Base-by-base conservation (phyloP, 2,888 invertebrate genomes). In the Drosophila pullipes region DNA sequence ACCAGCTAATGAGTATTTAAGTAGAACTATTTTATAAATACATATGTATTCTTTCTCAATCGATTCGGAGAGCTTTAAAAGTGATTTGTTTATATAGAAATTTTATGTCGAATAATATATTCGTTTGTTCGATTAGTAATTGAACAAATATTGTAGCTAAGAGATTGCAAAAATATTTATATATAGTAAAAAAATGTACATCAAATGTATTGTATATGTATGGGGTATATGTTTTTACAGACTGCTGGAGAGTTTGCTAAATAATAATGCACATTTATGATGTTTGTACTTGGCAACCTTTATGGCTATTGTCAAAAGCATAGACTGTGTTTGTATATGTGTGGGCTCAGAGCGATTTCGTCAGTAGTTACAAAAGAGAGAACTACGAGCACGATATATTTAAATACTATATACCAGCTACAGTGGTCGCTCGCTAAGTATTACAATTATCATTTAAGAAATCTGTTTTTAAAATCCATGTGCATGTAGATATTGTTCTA, bases 261-360 rank as follows among this genome's bases (percentile, higher is more conserved):
- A 50, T n/a, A 52, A 54, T 59, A 49, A 41, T 39, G 50, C 31
- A 50, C 18, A 13, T 39, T 22, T 49, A 52, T 78, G 58, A 82
- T 74, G 25, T 80, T 83, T 82, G 81, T 82, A 82, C 81, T 82
- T 80, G 74, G 30, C 80, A 68, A 69, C 66, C 49, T 70, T 60
- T 67, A 68, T 78, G 78, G 69, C 82, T 67, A 67, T 67, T 66
- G 77, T 71, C 76, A 52, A 52, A 61, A 74, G 63, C 75, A 70
- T 50, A 59, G 55, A 66, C 74, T 60, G 64, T 76, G 49, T 44
- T 3, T 41, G 44, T 59, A 18, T 57, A 30, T 69, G n/a, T 63
- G 60, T 64, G 59, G 35, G 11, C 54, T 22, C 50, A 39, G 59
- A 59, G 59, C 55, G 59, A 62, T 59, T 78, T 68, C 44, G 64